Evolutionary conservation across 1,140 invertebrate species (phyloP).

Genomic region (Hesperophylax magnus): DNA sequence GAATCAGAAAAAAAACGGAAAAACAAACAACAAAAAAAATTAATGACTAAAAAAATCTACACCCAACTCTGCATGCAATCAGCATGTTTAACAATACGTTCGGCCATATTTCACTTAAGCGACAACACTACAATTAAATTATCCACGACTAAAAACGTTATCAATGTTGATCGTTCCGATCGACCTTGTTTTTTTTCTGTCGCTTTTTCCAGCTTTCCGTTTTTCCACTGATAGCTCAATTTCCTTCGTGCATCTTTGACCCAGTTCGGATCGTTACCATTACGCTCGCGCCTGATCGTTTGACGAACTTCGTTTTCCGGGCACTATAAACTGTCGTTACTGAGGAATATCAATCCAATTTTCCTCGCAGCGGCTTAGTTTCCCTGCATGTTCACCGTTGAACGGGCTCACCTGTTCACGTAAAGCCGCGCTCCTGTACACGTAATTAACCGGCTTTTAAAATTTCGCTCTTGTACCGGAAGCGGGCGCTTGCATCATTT

Average conservation of each 20-base stretch:
- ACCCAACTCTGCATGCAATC: no score
- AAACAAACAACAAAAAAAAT: no score
- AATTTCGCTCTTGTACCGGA: conserved; percentile 33
- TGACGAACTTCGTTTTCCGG: not conserved
- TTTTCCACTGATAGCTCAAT: not conserved
- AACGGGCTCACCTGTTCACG: conserved; percentile 14
- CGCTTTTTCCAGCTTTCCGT: not conserved
- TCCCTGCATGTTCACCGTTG: not conserved
- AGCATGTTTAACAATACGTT: no score
- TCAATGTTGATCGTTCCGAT: no score
- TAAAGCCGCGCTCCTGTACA: conserved; percentile 3
- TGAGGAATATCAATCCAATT: conserved; percentile 10
- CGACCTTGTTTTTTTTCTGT: no score
- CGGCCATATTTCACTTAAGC: no score
- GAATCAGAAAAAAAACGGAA: no score
- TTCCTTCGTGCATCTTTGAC: not conserved
- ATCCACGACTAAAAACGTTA: no score
- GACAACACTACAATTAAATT: no score
- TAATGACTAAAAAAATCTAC: no score
- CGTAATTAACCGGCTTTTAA: conserved; percentile 34
- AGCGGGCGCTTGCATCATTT: conserved; percentile 43
- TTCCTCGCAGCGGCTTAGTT: conserved; percentile 11
- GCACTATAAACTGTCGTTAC: conserved; percentile 13
- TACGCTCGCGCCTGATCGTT: no score
- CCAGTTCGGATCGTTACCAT: not conserved